Conservation (phyloP, 2,797 vertebrate genomes). For the Oryzias sinensis region DNA sequence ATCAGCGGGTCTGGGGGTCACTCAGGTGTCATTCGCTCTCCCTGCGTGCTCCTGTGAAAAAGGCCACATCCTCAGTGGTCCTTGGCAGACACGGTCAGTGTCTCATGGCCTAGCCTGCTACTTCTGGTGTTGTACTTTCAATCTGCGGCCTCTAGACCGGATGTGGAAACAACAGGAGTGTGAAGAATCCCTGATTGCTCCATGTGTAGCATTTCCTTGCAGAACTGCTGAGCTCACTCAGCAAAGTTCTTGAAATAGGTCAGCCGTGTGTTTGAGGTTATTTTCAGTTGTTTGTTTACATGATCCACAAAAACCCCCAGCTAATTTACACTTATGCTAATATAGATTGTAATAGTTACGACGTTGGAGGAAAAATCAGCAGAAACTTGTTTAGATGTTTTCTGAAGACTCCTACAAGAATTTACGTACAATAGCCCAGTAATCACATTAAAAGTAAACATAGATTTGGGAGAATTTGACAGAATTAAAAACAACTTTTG, state of each 20-base stretch:
- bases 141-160: constrained; percentile 4
- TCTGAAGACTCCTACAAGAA: no score
- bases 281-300: background rate
- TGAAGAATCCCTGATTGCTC: background rate
- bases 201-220: background rate
- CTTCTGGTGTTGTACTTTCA: constrained; percentile 32
- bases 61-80: constrained; percentile 42
- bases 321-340: no score
- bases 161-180: constrained; percentile 4
- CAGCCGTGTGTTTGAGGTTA: background rate
- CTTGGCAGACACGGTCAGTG: constrained; percentile 37
- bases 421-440: no score
- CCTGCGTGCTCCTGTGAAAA: constrained; percentile 32
- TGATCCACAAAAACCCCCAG: no score
- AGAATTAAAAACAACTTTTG: no score
- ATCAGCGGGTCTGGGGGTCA: constrained; percentile 55
- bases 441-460: no score
- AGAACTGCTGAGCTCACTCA: background rate
- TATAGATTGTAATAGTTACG: no score
- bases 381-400: no score
- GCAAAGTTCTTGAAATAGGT: background rate
- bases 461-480: no score
- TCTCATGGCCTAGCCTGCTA: constrained; percentile 8
- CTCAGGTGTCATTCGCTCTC: constrained; percentile 51
- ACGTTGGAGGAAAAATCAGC: no score